Conservation (phyloP, 2,888 invertebrate genomes). For the Sarcophaga carnaria region DNA sequence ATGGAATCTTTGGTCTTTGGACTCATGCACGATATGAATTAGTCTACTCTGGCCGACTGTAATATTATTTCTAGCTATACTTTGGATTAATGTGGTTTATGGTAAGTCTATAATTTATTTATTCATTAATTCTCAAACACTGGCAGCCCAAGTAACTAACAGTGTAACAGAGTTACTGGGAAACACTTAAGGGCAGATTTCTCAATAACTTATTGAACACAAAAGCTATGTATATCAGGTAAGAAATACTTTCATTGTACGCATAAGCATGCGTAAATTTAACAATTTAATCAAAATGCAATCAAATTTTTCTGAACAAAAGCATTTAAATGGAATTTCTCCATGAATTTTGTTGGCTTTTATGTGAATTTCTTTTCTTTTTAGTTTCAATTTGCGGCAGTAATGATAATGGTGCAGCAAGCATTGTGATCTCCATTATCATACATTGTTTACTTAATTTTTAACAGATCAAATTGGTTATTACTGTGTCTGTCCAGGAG, state of each 20-base stretch:
- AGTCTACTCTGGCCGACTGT: too few species aligned
- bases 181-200: background rate
- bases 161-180: background rate
- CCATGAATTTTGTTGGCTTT: background rate
- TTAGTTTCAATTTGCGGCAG: conserved; percentile 1
- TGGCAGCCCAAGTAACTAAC: too few species aligned
- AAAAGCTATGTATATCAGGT: conserved; percentile 5
- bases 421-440: conserved; percentile 53
- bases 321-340: conserved; percentile 51
- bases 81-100: too few species aligned
- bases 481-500: background rate
- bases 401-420: background rate
- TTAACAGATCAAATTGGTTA: conserved; percentile 8
- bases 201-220: background rate
- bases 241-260: background rate
- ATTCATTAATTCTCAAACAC: too few species aligned
- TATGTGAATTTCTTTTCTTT: conserved; percentile 39
- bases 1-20: too few species aligned
- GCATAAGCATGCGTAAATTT: conserved; percentile 32
- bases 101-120: too few species aligned
- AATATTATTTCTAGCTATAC: too few species aligned
- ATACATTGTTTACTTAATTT: conserved; percentile 40
- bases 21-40: too few species aligned
- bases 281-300: conserved; percentile 1
- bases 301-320: background rate